Evolutionary conservation across 2,113 vertebrate genomes (phyloP), one percentile per base, ranked within the genome.

Genomic region (Python bivittatus): DNA sequence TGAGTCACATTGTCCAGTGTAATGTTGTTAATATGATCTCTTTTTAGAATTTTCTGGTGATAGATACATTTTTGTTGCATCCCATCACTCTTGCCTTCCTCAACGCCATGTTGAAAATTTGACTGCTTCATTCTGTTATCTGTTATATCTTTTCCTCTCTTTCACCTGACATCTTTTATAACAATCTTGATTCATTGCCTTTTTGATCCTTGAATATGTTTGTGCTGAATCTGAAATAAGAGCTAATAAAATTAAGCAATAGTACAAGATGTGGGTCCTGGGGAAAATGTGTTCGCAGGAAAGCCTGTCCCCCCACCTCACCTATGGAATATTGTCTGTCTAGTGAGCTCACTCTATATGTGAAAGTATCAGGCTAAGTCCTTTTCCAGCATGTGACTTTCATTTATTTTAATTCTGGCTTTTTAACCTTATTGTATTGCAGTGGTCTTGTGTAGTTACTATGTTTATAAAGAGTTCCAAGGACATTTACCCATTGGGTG

Each of bases 61-160:
- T 29, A 91, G 91, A 91, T 88, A 57, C 53, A 64, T 91, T 15
- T 53, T 88, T 92, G 25, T 83, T 86, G 90, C 9, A 92, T 7
- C 64, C 52, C 61, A 29, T 87, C 64, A 4, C 1, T 57, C 11
- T 53, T 93, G 54, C 33, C 2, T 29, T 57, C 68, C 17, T 79
- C 33, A 79, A 6, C 33, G 38, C 17, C 17, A 29, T 79, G 88
- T 5, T 72, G 85, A 91, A 94, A 91, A 79, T 79, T 60, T 1
- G 4, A 53, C 1, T 8, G 1, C 91, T 38, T 2, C 79, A 0
- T 22, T 92, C 91, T 54, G n/a, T 88, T 92, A 33, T 6, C 27
- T 3, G 1, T 48, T 5, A 6, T 1, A n/a, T 52, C 94, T 79
- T 79, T 79, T 42, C 33, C 33, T 93, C 90, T 91, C 17, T 88